Conservation (phyloP, 1,140 invertebrate species). For the Agrypnia vestita region DNA sequence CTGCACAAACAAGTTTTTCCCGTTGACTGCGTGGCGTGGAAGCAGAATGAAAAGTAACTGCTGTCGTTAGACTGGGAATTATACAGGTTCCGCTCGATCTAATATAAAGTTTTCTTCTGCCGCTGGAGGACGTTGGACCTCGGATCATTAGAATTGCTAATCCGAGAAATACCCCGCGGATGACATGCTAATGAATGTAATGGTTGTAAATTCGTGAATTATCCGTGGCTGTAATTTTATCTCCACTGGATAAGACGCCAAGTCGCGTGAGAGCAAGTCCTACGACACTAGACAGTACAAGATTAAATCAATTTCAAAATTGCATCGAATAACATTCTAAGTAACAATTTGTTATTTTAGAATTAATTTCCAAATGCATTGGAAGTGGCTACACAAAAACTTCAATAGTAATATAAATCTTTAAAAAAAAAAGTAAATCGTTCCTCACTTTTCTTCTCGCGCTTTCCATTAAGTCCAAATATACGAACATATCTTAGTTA, state of each 20-base stretch:
- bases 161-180: conserved; percentile 4
- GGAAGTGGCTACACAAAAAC: too few relatives aligned
- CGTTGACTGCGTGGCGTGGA: neutral
- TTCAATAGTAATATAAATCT: too few relatives aligned
- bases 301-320: too few relatives aligned
- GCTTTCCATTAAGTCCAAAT: too few relatives aligned
- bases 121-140: conserved; percentile 4
- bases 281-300: too few relatives aligned
- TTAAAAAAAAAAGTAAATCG: too few relatives aligned
- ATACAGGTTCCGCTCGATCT: neutral
- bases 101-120: neutral
- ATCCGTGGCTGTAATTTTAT: neutral
- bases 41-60: neutral
- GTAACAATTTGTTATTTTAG: too few relatives aligned
- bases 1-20: neutral
- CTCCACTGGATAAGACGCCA: neutral
- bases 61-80: neutral
- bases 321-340: too few relatives aligned
- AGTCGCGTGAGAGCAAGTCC: neutral
- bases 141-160: conserved; percentile 13
- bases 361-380: too few relatives aligned
- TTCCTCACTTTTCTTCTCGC: too few relatives aligned
- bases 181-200: conserved; percentile 6
- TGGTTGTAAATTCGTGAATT: conserved; percentile 1
- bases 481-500: too few relatives aligned